phyloP scores from a whole-genome alignment of 2,888 invertebrate genomes.

The Mechanitis messenoides region DNA sequence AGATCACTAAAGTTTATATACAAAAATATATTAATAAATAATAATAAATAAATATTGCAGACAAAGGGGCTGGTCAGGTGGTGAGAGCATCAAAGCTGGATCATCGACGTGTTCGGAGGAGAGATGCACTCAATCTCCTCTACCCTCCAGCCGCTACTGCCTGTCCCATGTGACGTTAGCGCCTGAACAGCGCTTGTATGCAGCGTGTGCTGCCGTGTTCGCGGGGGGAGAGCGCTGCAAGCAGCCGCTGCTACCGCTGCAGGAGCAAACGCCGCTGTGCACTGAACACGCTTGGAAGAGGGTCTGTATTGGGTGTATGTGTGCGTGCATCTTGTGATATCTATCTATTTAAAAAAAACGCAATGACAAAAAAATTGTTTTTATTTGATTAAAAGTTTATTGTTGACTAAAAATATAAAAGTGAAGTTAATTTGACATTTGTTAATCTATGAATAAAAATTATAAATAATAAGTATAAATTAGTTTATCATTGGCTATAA shows the following conservation, averaged over 20 bases:
- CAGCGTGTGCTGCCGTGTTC: conserved; percentile 70
- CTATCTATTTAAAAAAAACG: too few relatives aligned
- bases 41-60: conserved; percentile 6
- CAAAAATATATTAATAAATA: too few relatives aligned
- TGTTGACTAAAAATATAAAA: too few relatives aligned
- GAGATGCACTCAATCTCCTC: conserved; percentile 59
- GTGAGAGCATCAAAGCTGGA: conserved; percentile 2
- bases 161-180: conserved; percentile 89
- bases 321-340: too few relatives aligned
- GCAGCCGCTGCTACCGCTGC: conserved; percentile 65
- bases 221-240: conserved; percentile 68
- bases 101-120: conserved; percentile 45
- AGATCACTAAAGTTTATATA: too few relatives aligned
- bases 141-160: conserved; percentile 90
- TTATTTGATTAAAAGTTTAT: too few relatives aligned
- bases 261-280: conserved; percentile 86
- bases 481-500: too few relatives aligned
- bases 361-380: too few relatives aligned
- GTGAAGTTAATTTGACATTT: too few relatives aligned
- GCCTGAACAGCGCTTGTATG: conserved; percentile 84
- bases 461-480: too few relatives aligned
- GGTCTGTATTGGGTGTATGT: conserved; percentile 53
- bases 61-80: conserved; percentile 27
- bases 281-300: conserved; percentile 89
- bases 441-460: too few relatives aligned